phyloP scores from a whole-genome alignment of 2,888 invertebrate species.

The Amiota mariae region DNA sequence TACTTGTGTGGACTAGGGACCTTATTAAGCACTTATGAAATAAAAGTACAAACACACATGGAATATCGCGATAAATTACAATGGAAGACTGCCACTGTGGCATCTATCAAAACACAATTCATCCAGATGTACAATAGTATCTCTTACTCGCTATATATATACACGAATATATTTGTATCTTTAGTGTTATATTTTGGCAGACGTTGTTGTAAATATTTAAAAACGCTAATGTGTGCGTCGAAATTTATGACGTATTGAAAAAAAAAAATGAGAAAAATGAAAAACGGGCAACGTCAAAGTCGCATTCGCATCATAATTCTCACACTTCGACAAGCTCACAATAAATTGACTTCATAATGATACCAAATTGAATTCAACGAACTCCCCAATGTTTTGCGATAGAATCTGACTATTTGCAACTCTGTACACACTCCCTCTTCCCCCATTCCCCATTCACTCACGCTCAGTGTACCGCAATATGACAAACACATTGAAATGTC shows the following conservation, averaged over 20 bases:
- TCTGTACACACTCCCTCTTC: conserved; percentile 6
- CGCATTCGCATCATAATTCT: conserved; percentile 64
- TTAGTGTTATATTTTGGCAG: background rate
- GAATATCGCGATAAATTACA: background rate
- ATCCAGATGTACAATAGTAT: too few species aligned
- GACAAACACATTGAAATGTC: conserved; percentile 70
- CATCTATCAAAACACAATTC: conserved; percentile 24
- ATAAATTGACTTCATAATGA: conserved; percentile 57
- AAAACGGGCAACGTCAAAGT: conserved; percentile 30
- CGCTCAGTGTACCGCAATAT: conserved; percentile 33
- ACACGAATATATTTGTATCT: too few species aligned
- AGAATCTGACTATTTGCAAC: conserved; percentile 2
- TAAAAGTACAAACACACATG: background rate
- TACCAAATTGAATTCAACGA: background rate
- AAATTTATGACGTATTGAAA: conserved; percentile 67
- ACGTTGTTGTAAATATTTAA: conserved; percentile 31
- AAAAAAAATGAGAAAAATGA: conserved; percentile 36
- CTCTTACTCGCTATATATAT: too few species aligned
- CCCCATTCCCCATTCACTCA: background rate
- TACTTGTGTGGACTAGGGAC: background rate
- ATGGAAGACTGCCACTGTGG: conserved; percentile 29
- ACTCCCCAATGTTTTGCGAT: background rate
- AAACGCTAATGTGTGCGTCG: conserved; percentile 66
- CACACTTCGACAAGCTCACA: conserved; percentile 69
- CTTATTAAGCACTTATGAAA: background rate